Conservation (phyloP, 2,113 vertebrate species). For the Dasyprocta punctata region DNA sequence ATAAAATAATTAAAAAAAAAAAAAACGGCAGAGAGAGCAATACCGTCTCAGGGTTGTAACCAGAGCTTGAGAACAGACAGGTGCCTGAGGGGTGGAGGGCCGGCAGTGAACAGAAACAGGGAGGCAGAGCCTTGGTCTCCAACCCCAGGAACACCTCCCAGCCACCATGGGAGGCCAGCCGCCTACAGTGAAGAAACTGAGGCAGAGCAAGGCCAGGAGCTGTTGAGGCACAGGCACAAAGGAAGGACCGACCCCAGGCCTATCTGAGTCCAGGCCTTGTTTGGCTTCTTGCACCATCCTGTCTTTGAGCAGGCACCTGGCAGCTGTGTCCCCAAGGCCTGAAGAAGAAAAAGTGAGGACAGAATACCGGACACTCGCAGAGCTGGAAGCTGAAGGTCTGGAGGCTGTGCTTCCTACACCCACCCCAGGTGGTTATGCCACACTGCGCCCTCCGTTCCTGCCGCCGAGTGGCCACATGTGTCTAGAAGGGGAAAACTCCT, state of each 20-base stretch:
- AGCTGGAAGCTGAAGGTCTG: background rate
- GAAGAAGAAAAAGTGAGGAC: background rate
- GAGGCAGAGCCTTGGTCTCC: background rate
- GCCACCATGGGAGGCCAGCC: background rate
- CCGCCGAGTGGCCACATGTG: rapidly evolving
- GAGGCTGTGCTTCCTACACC: background rate
- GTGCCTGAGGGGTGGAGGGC: background rate
- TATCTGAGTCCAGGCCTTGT: background rate
- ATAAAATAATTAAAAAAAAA: background rate
- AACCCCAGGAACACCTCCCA: background rate
- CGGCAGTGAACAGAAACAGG: background rate
- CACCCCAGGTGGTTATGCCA: background rate
- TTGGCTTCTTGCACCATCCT: background rate
- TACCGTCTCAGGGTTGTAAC: background rate
- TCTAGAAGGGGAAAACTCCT: background rate
- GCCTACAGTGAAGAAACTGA: background rate
- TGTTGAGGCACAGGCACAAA: background rate
- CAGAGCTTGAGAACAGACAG: background rate
- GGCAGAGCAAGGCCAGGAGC: background rate
- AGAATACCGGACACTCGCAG: background rate
- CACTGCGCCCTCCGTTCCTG: background rate
- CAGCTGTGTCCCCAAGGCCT: background rate
- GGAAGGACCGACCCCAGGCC: background rate
- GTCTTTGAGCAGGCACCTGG: background rate
- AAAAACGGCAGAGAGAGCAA: background rate